Conservation (phyloP, 1,140 invertebrate genomes). For the Arion vulgaris region DNA sequence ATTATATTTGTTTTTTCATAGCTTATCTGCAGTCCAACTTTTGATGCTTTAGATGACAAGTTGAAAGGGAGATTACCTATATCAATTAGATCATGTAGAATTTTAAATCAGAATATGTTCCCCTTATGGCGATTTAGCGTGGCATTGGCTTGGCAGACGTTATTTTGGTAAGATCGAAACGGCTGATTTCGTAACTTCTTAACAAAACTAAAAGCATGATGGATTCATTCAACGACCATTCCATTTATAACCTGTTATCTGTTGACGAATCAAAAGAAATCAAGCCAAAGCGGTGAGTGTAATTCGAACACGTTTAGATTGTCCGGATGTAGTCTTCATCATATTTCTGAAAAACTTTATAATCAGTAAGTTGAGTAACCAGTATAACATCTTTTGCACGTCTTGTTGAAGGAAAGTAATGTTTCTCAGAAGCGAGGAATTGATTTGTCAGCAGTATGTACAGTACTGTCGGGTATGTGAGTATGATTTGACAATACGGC, state of each 20-base stretch:
- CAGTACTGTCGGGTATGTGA: no score
- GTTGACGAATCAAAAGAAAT: conserved; percentile 57
- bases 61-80: background rate
- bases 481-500: no score
- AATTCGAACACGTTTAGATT: background rate
- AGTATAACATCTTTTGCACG: no score
- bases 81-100: background rate
- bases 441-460: no score
- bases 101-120: background rate
- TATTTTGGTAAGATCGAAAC: background rate
- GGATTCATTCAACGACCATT: conserved; percentile 48
- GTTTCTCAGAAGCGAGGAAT: no score
- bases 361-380: background rate
- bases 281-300: conserved; percentile 63
- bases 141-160: background rate
- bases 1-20: no score
- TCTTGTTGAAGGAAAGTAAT: no score
- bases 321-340: background rate
- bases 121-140: background rate
- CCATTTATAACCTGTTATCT: conserved; percentile 69
- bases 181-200: background rate
- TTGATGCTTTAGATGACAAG: no score
- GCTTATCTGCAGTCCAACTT: no score
- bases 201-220: background rate
- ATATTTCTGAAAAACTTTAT: background rate